Evolutionary conservation across 2,113 vertebrate genomes (phyloP).

Genomic region (Amazona vittata): DNA sequence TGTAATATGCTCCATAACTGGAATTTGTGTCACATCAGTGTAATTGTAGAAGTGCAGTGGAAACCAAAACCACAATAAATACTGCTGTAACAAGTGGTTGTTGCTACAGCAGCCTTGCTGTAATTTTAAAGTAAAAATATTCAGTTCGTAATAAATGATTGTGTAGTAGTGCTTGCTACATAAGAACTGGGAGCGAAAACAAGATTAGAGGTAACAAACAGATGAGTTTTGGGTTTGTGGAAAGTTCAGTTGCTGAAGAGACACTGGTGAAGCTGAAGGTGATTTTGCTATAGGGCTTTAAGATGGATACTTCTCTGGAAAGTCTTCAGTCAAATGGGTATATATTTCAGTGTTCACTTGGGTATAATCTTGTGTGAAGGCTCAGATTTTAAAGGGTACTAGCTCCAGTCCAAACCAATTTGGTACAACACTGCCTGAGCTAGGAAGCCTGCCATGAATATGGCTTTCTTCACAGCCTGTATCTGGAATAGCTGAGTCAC

Average conservation of each 20-base stretch:
- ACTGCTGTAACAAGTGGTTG: not conserved
- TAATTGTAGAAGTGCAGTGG: not conserved
- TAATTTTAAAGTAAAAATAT: not conserved
- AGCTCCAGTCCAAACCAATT: not conserved
- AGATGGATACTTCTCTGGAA: not conserved
- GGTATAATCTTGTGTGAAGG: not conserved
- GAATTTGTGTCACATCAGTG: not conserved
- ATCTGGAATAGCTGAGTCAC: not conserved
- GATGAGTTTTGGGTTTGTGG: not conserved
- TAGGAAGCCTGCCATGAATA: not conserved
- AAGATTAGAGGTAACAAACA: not conserved
- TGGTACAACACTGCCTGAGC: not conserved
- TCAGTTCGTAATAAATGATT: not conserved
- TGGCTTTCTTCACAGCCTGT: not conserved
- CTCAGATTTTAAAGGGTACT: not conserved
- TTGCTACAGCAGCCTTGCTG: not conserved
- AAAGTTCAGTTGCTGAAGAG: not conserved
- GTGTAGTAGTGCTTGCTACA: fast-evolving
- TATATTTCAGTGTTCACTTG: not conserved
- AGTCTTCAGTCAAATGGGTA: not conserved
- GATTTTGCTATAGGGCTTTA: not conserved
- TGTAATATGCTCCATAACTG: not conserved
- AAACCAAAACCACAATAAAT: not conserved
- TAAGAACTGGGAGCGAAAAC: not conserved
- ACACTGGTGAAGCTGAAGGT: not conserved